phyloP scores from a whole-genome alignment of 2,797 vertebrate genomes.

The Atherinosoma microstoma region DNA sequence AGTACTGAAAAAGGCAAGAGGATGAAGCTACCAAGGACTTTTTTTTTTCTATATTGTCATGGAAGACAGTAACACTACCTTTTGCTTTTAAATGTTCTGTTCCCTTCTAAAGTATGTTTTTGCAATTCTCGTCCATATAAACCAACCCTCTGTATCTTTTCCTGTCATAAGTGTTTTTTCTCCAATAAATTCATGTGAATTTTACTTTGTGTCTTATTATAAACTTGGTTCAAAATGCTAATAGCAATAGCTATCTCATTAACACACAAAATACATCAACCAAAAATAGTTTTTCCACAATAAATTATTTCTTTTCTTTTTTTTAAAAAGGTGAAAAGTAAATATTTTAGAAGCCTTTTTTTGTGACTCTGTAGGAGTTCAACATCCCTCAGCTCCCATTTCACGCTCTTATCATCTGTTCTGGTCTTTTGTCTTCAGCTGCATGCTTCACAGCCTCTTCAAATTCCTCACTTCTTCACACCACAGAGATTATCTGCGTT shows the following conservation, averaged over 20 bases:
- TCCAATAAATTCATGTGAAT: slow-evolving; percentile 27
- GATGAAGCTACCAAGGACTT: slow-evolving; percentile 55
- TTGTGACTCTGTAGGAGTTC: slow-evolving; percentile 6
- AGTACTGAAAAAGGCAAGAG: slow-evolving; percentile 76
- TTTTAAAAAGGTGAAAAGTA: not conserved
- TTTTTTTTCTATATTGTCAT: slow-evolving; percentile 1
- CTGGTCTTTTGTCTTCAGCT: slow-evolving; percentile 36
- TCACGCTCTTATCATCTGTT: slow-evolving; percentile 35
- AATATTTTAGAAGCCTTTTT: not conserved
- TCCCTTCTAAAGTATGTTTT: not conserved
- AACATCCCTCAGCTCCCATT: slow-evolving; percentile 10
- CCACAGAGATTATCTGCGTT: slow-evolving; percentile 38
- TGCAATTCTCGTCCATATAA: not conserved
- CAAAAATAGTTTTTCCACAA: not conserved
- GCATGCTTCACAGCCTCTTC: slow-evolving; percentile 44
- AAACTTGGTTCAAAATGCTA: not conserved
- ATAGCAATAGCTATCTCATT: not conserved
- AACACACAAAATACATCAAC: not conserved
- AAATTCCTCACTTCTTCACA: slow-evolving; percentile 65
- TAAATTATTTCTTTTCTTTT: not conserved
- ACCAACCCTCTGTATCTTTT: not conserved
- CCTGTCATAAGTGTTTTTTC: not conserved
- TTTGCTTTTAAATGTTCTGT: not conserved
- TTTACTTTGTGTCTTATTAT: not conserved
- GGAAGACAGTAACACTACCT: not conserved